Conservation (phyloP, 2,797 vertebrate species). For the Peromyscus nudipes region DNA sequence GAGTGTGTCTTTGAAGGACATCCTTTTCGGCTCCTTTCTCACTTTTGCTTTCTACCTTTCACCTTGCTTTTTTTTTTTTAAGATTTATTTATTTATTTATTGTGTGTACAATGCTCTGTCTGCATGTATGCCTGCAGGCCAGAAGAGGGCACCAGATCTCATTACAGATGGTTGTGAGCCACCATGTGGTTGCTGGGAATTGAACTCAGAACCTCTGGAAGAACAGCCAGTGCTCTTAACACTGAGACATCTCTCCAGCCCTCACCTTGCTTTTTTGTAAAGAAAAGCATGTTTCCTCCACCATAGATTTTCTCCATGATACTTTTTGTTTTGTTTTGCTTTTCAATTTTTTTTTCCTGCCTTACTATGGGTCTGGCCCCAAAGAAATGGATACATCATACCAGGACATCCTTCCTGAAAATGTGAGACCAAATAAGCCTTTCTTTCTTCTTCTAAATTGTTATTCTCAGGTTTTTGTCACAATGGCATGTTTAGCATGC, state of each 20-base stretch:
- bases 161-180: too few species aligned
- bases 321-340: background rate
- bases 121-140: too few species aligned
- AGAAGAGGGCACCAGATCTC: too few species aligned
- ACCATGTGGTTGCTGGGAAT: too few species aligned
- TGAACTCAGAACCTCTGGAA: too few species aligned
- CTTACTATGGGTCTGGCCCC: background rate
- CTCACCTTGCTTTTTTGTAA: background rate
- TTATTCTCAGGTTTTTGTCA: background rate
- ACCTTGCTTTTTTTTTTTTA: background rate
- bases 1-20: background rate
- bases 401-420: background rate
- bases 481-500: background rate
- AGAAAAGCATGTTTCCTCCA: background rate
- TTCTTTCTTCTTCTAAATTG: background rate
- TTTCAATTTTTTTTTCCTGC: background rate
- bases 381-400: background rate
- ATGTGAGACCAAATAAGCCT: background rate
- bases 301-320: background rate
- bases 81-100: too few species aligned
- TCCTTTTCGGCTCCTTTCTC: background rate
- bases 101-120: too few species aligned
- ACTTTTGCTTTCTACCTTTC: too few species aligned
- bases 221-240: too few species aligned
- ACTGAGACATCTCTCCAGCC: too few species aligned